Conservation (phyloP, 2,113 vertebrate species). For the Ageneiosus marmoratus region DNA sequence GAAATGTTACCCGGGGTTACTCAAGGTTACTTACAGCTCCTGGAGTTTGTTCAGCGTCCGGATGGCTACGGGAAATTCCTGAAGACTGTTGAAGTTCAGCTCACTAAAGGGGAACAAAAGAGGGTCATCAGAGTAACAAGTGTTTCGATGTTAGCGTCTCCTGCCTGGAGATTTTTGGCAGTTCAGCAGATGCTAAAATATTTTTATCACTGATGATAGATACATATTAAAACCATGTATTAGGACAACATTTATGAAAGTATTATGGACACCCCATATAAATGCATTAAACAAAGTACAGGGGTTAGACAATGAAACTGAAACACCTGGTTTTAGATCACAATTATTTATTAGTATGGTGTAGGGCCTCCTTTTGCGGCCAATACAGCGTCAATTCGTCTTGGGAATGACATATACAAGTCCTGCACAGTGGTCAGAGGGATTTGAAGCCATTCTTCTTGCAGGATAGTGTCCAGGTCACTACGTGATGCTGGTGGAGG, state of each 20-base stretch:
- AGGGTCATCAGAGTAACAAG: constrained; percentile 7
- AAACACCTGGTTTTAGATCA: too few relatives aligned
- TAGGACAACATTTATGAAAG: too few relatives aligned
- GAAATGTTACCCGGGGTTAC: constrained; percentile 36
- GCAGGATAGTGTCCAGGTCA: too few relatives aligned
- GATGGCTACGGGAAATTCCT: constrained; percentile 90
- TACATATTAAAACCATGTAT: too few relatives aligned
- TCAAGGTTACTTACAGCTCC: constrained; percentile 84
- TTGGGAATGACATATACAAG: too few relatives aligned
- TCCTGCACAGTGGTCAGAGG: too few relatives aligned
- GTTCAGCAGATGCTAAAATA: not conserved
- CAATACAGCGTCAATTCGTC: too few relatives aligned
- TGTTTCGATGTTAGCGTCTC: not conserved
- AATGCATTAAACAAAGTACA: not conserved
- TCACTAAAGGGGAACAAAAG: constrained; percentile 71
- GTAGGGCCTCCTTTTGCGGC: too few relatives aligned
- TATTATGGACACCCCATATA: not conserved
- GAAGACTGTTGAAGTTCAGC: constrained; percentile 91
- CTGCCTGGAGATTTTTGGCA: not conserved
- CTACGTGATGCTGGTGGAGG: too few relatives aligned
- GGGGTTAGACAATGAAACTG: too few relatives aligned
- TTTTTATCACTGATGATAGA: not conserved
- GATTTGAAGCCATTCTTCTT: too few relatives aligned
- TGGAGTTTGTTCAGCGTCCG: constrained; percentile 89
- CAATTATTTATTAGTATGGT: too few relatives aligned